Evolutionary conservation across 2,888 invertebrate species (phyloP).

Genomic region (Drosophila neonasuta): DNA sequence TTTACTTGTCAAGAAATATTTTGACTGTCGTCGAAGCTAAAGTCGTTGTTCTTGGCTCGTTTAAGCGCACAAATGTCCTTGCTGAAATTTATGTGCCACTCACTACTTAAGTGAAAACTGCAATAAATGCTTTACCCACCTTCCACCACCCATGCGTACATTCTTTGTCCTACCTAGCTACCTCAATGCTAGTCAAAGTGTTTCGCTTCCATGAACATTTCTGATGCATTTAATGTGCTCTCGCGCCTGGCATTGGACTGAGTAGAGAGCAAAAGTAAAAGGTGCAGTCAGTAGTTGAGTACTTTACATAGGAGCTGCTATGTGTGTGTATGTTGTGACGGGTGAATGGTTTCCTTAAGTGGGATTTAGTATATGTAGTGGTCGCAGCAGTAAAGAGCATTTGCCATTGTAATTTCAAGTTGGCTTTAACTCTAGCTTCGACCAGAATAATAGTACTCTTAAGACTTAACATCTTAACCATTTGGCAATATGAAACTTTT

Average conservation of each 20-base stretch:
- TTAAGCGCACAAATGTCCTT: conserved; percentile 62
- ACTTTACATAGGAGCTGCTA: conserved; percentile 5
- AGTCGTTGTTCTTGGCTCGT: conserved; percentile 22
- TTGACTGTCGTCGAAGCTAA: conserved; percentile 32
- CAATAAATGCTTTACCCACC: conserved; percentile 32
- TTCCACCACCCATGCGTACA: not conserved
- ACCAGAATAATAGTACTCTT: too few relatives aligned
- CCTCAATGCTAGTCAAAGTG: conserved; percentile 4
- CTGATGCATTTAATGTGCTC: conserved; percentile 45
- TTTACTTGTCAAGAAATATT: conserved; percentile 57
- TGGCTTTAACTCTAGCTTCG: conserved; percentile 17
- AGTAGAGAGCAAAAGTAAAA: conserved; percentile 27
- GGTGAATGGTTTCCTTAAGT: conserved; percentile 44
- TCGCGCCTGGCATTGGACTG: conserved; percentile 49
- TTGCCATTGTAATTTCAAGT: conserved; percentile 47
- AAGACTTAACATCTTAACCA: too few relatives aligned
- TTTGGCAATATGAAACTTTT: not conserved
- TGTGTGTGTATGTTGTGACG: too few relatives aligned
- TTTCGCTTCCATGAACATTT: conserved; percentile 33
- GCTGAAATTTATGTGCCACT: conserved; percentile 74
- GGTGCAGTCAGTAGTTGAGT: conserved; percentile 35
- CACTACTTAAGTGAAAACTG: conserved; percentile 71
- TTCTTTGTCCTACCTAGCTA: not conserved
- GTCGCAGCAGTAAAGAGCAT: conserved; percentile 36
- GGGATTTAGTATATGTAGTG: conserved; percentile 59